Evolutionary conservation across 1,140 invertebrate genomes (phyloP).

Genomic region (Lepidurus couesii): DNA sequence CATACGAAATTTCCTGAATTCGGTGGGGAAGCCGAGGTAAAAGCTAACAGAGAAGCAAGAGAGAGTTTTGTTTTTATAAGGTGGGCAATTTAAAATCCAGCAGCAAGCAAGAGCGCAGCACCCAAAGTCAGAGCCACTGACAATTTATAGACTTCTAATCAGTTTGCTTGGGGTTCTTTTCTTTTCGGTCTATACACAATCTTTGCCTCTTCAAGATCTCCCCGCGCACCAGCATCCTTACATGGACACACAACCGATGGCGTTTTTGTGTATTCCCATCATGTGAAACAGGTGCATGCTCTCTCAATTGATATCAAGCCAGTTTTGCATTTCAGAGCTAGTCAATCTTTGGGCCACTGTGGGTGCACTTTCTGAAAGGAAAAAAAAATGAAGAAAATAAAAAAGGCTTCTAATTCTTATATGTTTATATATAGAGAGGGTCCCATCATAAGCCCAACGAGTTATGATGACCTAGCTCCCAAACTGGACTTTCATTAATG

Average conservation of each 20-base stretch:
- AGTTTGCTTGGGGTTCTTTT: neutral
- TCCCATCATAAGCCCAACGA: neutral
- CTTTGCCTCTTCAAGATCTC: neutral
- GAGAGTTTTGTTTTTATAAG: neutral
- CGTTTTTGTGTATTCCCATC: neutral
- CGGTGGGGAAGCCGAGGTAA: neutral
- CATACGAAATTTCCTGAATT: neutral
- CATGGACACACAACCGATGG: neutral
- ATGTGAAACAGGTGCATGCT: slow-evolving; percentile 7
- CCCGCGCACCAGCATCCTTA: neutral
- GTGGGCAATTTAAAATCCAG: neutral
- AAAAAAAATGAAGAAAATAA: neutral
- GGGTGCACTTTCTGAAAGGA: neutral
- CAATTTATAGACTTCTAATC: slow-evolving; percentile 22
- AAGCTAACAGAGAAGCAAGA: neutral
- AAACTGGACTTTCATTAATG: neutral
- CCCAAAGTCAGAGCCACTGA: neutral
- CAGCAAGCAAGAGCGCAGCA: neutral
- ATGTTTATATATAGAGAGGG: too few relatives aligned
- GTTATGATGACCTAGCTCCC: slow-evolving; percentile 17
- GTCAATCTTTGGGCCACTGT: neutral
- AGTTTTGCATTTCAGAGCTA: neutral
- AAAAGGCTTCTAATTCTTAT: too few relatives aligned
- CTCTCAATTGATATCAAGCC: slow-evolving; percentile 22
- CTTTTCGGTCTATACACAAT: neutral